phyloP scores from a whole-genome alignment of 2,888 invertebrate genomes.

The Alsophila aescularia region DNA sequence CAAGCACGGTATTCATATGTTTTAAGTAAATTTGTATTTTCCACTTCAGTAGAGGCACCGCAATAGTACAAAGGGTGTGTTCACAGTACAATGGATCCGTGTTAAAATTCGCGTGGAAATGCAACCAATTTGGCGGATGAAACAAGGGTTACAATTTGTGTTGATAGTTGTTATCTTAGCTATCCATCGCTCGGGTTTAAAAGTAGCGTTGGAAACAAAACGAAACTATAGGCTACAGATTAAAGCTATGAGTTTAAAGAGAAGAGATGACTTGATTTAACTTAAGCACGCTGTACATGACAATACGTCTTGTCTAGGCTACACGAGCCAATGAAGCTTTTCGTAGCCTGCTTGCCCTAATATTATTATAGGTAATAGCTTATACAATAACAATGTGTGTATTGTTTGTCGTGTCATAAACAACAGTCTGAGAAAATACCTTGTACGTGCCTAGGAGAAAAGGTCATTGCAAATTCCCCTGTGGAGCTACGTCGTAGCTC shows the following conservation, averaged over 20 bases:
- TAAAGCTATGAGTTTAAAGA: constrained; percentile 17
- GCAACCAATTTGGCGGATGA: constrained; percentile 78
- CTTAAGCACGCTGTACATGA: constrained; percentile 20
- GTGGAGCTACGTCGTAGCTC: constrained; percentile 22
- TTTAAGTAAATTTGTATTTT: constrained; percentile 39
- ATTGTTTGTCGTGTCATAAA: no score
- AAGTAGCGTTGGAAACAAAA: constrained; percentile 63
- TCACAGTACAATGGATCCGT: constrained; percentile 63
- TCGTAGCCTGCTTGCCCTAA: not conserved
- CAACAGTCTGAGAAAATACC: not conserved
- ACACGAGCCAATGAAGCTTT: constrained; percentile 9
- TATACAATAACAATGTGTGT: no score
- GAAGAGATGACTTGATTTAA: constrained; percentile 14
- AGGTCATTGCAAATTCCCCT: not conserved
- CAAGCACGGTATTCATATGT: constrained; percentile 12
- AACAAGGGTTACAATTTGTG: constrained; percentile 79
- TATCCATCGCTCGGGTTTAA: constrained; percentile 61
- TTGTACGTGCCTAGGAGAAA: not conserved
- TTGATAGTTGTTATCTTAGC: constrained; percentile 75
- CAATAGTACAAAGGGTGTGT: constrained; percentile 54
- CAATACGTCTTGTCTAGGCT: constrained; percentile 4
- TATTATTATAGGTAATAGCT: no score
- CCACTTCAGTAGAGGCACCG: constrained; percentile 37
- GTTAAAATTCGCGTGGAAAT: constrained; percentile 77
- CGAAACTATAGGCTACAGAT: constrained; percentile 27